Evolutionary conservation across 2,113 vertebrate genomes (phyloP).

Genomic region (Chiloscyllium plagiosum): DNA sequence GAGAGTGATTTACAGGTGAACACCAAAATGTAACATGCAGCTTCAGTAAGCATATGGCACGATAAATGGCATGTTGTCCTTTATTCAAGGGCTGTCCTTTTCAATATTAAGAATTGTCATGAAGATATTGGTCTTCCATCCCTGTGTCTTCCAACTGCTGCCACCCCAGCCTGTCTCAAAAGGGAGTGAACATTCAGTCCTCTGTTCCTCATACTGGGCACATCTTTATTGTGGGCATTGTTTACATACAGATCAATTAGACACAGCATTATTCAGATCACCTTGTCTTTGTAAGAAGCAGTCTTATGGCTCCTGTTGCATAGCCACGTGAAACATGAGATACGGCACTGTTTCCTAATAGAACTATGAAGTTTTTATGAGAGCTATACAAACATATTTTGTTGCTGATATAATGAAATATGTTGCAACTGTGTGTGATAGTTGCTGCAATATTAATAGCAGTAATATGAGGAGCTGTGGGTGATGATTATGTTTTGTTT

Average conservation of each 20-base stretch:
- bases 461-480: neutral
- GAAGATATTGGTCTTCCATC: no score
- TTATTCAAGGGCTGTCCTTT: no score
- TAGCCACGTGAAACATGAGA: neutral
- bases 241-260: neutral
- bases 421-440: neutral
- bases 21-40: no score
- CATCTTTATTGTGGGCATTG: neutral
- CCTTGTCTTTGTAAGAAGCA: neutral
- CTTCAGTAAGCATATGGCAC: no score
- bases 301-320: neutral
- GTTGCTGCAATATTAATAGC: slow-evolving; percentile 5
- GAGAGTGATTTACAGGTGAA: no score
- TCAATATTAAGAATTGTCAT: no score
- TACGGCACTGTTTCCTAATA: neutral
- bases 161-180: no score
- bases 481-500: neutral
- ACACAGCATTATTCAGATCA: neutral
- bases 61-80: no score
- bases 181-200: neutral
- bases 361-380: neutral
- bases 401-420: neutral
- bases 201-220: neutral
- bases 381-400: neutral
- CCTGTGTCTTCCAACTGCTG: no score